These are phyloP conservation scores for Homarus americanus DNA, from an alignment of 1,140 invertebrate genomes.

Conservation along the genomic window DNA sequence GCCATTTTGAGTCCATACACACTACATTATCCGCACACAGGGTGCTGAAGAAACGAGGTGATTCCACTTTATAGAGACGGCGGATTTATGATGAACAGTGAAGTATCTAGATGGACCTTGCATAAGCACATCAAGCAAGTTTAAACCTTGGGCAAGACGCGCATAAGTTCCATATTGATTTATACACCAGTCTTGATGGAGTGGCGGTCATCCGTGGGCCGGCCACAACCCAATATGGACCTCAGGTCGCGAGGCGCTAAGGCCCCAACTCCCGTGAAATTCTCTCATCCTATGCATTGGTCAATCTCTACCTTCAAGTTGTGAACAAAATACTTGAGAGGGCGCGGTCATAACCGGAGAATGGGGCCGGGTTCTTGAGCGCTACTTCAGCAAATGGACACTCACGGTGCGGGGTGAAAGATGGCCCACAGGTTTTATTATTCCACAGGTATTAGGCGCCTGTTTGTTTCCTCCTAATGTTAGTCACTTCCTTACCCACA, in stretches of 20 bases:
- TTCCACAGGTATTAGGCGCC: constrained; percentile 33
- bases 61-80: constrained; percentile 74
- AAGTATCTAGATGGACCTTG: constrained; percentile 74
- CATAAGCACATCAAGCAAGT: constrained; percentile 59
- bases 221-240: constrained; percentile 39
- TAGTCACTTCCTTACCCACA: background rate
- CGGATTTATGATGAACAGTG: constrained; percentile 75
- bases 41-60: constrained; percentile 69
- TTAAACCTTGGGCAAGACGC: constrained; percentile 51
- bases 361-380: constrained; percentile 66
- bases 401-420: constrained; percentile 29
- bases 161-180: constrained; percentile 69
- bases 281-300: constrained; percentile 71
- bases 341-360: constrained; percentile 71
- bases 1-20: constrained; percentile 64
- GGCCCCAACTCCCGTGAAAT: constrained; percentile 40
- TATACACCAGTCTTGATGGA: constrained; percentile 64
- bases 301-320: constrained; percentile 74
- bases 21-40: constrained; percentile 60
- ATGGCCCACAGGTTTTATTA: constrained; percentile 54
- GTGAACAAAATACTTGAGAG: constrained; percentile 75
- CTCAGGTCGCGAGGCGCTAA: constrained; percentile 1
- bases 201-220: constrained; percentile 68
- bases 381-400: constrained; percentile 69
- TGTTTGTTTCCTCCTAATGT: constrained; percentile 35